These are phyloP conservation scores for Zosterops hypoxanthus DNA, from an alignment of 2,113 vertebrate species.

Conservation along the genomic window DNA sequence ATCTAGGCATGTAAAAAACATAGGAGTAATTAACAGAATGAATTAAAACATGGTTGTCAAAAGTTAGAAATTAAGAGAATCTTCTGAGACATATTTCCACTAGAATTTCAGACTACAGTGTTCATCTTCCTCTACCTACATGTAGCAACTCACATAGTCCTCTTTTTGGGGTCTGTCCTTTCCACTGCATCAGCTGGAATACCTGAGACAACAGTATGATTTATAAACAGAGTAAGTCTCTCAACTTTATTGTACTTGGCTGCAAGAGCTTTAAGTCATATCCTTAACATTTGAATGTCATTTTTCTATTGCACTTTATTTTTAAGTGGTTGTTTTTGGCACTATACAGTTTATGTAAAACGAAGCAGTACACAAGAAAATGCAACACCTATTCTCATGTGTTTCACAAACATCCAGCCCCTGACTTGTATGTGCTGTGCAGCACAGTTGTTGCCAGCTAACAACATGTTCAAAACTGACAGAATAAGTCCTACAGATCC, in stretches of 20 bases:
- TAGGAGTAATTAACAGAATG: neutral
- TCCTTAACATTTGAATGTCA: neutral
- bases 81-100: neutral
- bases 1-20: neutral
- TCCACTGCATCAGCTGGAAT: neutral
- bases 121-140: neutral
- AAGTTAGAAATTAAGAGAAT: neutral
- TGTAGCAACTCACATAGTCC: neutral
- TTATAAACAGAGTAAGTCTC: neutral
- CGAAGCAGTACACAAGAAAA: conserved; percentile 19
- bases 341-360: neutral
- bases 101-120: neutral
- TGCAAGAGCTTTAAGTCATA: neutral
- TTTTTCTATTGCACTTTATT: neutral
- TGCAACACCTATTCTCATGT: conserved; percentile 33
- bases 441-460: neutral
- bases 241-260: neutral
- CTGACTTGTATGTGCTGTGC: neutral
- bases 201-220: neutral
- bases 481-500: neutral
- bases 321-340: neutral
- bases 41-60: neutral
- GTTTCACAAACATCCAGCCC: conserved; percentile 32
- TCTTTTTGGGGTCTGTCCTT: neutral
- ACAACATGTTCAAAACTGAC: neutral